Base-by-base conservation (phyloP, 2,888 invertebrate species). In the Pristionchus mayeri region DNA sequence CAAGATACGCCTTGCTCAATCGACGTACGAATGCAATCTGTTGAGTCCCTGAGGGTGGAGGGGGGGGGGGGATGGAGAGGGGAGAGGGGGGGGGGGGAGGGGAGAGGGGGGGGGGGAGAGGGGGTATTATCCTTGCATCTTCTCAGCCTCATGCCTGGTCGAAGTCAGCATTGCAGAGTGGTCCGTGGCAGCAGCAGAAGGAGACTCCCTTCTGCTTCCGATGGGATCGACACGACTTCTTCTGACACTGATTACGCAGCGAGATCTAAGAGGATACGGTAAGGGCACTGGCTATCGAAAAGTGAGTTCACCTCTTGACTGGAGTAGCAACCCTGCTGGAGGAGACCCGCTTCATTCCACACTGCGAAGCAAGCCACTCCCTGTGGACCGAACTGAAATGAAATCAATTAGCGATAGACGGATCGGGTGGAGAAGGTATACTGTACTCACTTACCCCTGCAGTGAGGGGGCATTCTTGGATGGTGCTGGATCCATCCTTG, bases 171-270 rank as follows among this genome's bases (percentile, higher is more conserved):
- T 80, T 80, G 80, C 80, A 80, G n/a, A 57, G 57, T 7, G 34
- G 57, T 40, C 80, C 80, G 21, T 80, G 80, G 18, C 80, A 80
- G 24, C 80, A 80, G 40, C 80, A 80, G 57, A 80, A 80, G 57
- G 7, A 3, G n/a, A 57, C 21, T n/a, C 40, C 57, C 57, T 40
- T 80, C 34, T 11, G 6, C n/a, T 37, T 27, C 6, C 80, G 52
- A 37, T 44, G 80, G 24, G 54, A 27, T 3, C 27, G 37, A 11
- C 80, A 80, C 11, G 34, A 3, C n/a, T n/a, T 21, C 57, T 57
- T 80, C 37, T 80, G 40, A 57, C 80, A 80, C 13, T 80, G 80
- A 11, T 34, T 30, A 24, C 57, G 54, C 11, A 80, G 34, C 2
- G 80, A 34, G 2, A 57, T 18, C 80, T 80, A 57, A 57, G 16